Conservation (phyloP, 2,797 vertebrate species). For the Sarcophilus harrisii region DNA sequence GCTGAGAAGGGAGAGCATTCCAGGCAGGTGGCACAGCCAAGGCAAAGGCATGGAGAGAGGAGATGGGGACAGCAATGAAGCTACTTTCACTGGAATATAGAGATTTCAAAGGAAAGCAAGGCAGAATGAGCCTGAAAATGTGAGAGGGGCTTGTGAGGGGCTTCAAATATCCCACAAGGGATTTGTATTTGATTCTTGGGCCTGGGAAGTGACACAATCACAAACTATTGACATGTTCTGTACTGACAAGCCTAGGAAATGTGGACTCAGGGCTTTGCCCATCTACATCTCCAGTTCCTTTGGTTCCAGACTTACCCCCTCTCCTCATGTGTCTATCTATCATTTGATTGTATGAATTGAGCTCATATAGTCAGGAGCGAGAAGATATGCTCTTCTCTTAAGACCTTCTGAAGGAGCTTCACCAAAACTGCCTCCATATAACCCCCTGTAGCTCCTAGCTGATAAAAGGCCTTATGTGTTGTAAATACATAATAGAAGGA, state of each 20-base stretch:
- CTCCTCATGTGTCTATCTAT: not conserved
- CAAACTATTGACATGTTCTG: no score
- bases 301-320: not conserved
- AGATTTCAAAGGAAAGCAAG: no score
- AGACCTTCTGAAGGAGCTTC: not conserved
- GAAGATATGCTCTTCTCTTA: not conserved
- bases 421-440: not conserved
- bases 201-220: no score
- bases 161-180: no score
- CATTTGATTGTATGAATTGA: not conserved
- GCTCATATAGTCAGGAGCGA: not conserved
- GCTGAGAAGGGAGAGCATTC: not conserved
- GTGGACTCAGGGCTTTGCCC: not conserved
- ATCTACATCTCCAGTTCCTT: not conserved
- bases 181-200: no score
- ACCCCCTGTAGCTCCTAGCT: not conserved
- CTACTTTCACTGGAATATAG: no score
- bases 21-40: not conserved
- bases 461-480: not conserved
- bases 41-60: not conserved
- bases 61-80: not conserved
- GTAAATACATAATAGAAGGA: not conserved
- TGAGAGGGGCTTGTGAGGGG: no score
- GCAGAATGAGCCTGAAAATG: no score
- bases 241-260: not conserved